These are phyloP conservation scores for Azemiops feae DNA, from an alignment of 2,113 vertebrate genomes.

Conservation along the genomic window DNA sequence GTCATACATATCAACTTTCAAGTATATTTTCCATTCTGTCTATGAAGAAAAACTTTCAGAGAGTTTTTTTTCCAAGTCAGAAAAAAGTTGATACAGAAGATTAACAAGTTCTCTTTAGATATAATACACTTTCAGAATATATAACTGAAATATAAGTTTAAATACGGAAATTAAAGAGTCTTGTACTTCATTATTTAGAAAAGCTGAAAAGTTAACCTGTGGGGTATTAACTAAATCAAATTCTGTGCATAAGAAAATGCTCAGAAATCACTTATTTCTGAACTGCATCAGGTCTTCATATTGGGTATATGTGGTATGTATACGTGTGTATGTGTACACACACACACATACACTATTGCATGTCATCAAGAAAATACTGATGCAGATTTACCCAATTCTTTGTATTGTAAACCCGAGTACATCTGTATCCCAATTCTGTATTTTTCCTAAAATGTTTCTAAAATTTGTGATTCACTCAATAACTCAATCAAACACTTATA, in stretches of 20 bases:
- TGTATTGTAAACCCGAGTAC: not conserved
- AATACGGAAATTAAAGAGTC: not conserved
- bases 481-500: not conserved
- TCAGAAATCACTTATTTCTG: not conserved
- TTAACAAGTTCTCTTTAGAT: conserved; percentile 1
- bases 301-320: not conserved
- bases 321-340: not conserved
- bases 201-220: not conserved
- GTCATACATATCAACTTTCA: not conserved
- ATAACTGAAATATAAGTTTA: not conserved
- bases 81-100: not conserved
- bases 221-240: not conserved
- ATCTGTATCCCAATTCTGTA: not conserved
- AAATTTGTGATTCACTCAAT: not conserved
- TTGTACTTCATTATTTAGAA: not conserved
- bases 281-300: not conserved
- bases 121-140: not conserved
- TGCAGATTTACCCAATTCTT: not conserved
- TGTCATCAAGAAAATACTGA: not conserved
- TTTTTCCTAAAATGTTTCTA: not conserved
- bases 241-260: not conserved
- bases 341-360: not conserved
- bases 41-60: not conserved
- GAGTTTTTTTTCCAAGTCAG: not conserved
- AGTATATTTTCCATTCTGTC: not conserved